Evolutionary conservation across 2,113 vertebrate genomes (phyloP).

Genomic region (Solea senegalensis): DNA sequence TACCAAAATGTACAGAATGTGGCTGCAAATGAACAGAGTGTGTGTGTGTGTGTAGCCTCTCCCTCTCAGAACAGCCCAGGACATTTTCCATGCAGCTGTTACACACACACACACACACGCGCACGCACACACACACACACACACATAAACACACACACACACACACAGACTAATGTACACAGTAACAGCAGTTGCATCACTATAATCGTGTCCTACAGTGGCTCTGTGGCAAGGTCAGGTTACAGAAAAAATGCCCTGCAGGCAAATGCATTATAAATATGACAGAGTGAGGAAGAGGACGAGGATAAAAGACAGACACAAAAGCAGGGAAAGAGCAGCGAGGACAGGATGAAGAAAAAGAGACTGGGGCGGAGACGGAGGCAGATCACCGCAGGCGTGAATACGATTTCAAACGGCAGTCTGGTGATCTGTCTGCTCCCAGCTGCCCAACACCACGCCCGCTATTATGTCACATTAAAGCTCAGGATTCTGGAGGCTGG

Average conservation of each 20-base stretch:
- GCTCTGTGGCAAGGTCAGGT: slow-evolving; percentile 62
- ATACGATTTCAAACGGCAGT: slow-evolving; percentile 42
- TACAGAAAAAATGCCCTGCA: slow-evolving; percentile 56
- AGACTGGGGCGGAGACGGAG: slow-evolving; percentile 1
- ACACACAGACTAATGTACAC: slow-evolving; percentile 24
- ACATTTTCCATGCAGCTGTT: slow-evolving; percentile 53
- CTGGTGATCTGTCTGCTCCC: slow-evolving; percentile 23
- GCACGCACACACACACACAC: slow-evolving; percentile 25
- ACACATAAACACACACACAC: slow-evolving; percentile 35
- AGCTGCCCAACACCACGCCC: slow-evolving; percentile 2
- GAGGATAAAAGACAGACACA: slow-evolving; percentile 40
- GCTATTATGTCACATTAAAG: slow-evolving; percentile 24
- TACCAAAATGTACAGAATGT: no score
- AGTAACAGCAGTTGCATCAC: slow-evolving; percentile 50
- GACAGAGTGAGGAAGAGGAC: slow-evolving; percentile 14
- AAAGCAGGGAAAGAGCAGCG: slow-evolving; percentile 32
- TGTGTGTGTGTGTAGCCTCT: slow-evolving; percentile 7
- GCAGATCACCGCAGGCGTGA: slow-evolving; percentile 42
- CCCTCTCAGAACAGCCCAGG: background rate
- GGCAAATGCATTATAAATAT: slow-evolving; percentile 64
- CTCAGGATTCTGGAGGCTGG: no score
- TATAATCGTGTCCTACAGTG: slow-evolving; percentile 67
- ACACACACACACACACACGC: slow-evolving; percentile 1
- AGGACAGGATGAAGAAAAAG: slow-evolving; percentile 40
- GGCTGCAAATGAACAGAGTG: background rate